A percentile compares a stretch with the other conserved stretches of the same genome.
phyloP scores from a whole-genome alignment of 2,113 vertebrate genomes.

The Gila orcuttii region DNA sequence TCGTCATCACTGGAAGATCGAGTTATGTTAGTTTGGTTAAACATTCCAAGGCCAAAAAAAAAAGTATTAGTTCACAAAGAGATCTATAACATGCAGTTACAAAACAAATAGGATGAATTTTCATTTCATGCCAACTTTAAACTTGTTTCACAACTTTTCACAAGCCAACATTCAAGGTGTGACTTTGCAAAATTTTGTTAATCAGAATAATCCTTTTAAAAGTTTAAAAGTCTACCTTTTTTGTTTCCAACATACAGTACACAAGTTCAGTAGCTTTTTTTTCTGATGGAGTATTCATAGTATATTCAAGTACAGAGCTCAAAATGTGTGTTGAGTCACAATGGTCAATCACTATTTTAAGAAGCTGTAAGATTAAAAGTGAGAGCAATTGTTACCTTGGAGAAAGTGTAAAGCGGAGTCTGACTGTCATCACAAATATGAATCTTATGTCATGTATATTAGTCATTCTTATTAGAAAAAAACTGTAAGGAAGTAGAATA shows the following conservation, averaged over 20 bases:
- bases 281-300: not conserved
- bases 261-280: not conserved
- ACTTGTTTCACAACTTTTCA: not conserved
- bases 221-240: not conserved
- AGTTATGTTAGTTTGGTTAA: not conserved
- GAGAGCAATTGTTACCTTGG: not conserved
- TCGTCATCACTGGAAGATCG: not conserved
- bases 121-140: not conserved
- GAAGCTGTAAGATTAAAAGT: not conserved
- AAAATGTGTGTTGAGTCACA: not conserved
- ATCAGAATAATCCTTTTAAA: no score
- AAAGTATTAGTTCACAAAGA: not conserved
- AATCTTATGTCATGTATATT: not conserved
- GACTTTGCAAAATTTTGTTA: no score
- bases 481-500: not conserved
- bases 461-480: not conserved
- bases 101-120: not conserved
- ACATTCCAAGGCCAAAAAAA: no score
- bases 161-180: no score
- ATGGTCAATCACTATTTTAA: not conserved
- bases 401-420: not conserved
- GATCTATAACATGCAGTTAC: not conserved
- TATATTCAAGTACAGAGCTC: not conserved
- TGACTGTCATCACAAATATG: not conserved
- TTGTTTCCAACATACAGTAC: not conserved